Base-by-base conservation (phyloP, 2,113 vertebrate genomes). In the Lagopus leucura region DNA sequence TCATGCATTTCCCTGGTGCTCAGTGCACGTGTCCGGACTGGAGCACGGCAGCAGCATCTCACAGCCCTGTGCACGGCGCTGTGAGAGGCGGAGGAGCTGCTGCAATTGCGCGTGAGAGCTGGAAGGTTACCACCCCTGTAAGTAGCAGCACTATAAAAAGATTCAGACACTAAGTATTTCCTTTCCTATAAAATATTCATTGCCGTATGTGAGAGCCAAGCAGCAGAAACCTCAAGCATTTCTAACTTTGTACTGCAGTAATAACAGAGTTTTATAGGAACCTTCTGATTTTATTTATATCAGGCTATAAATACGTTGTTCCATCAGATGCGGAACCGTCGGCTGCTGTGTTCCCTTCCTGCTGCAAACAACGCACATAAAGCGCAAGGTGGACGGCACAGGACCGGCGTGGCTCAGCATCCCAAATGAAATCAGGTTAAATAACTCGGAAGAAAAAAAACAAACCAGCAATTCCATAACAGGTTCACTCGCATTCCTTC, bases 151-250 rank as follows among this genome's bases (percentile, higher is more conserved):
- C 98, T 99, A 99, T 99, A 99, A 99, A 99, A 99, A 99, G 99
- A 97, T 97, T 98, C 98, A 98, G 98, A 98, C 98, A 80, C 97
- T 94, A 97, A 99, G 98, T 99, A 98, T 99, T 99, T 98, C 98
- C 98, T 98, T 98, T 98, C 98, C 98, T 98, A 99, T 99, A 98
- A 99, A 99, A 99, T 99, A 99, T 99, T 99, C 99, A 99, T 99
- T 92, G 98, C 97, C 28, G 85, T 21, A 52, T 72, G 87, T 63
- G 45, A 95, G 98, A 98, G 98, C 98, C 98, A 98, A 98, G 98
- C 98, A 98, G 98, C 98, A 98, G 96, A 98, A 99, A 98, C 98
- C 98, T 99, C 98, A 98, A 98, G 98, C 97, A 98, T 98, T 97
- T 98, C 98, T 98, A 98, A 99, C 98, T 99, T 98, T 98, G 98